phyloP scores from a whole-genome alignment of 2,797 vertebrate genomes.

The Steatocranus sp. region DNA sequence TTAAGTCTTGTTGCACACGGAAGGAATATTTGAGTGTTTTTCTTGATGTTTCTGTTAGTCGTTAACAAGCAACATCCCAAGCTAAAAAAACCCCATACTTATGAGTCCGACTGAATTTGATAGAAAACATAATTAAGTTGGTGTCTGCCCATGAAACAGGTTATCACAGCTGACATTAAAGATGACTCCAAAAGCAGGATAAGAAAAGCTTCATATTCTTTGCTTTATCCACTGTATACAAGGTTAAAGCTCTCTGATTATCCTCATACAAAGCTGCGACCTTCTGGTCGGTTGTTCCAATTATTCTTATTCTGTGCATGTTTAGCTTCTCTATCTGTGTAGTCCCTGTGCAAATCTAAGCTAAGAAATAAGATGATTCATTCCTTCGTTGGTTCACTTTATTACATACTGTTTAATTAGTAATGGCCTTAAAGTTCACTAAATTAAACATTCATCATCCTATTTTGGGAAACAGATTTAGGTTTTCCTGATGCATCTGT shows the following conservation, averaged over 20 bases:
- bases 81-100: neutral
- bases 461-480: neutral
- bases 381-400: neutral
- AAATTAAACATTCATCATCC: neutral
- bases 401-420: neutral
- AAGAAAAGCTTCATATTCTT: neutral
- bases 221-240: neutral
- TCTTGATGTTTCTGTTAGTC: neutral
- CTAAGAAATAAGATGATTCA: neutral
- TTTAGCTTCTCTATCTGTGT: accelerated
- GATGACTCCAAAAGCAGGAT: neutral
- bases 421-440: accelerated
- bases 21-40: neutral
- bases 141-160: neutral
- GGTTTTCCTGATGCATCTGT: neutral
- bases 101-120: neutral
- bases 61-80: neutral
- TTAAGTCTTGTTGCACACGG: neutral
- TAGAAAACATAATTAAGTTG: neutral
- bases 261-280: neutral
- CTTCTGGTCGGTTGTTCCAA: accelerated
- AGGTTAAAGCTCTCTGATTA: neutral
- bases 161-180: neutral
- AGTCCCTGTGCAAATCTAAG: neutral
- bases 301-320: accelerated